These are phyloP conservation scores for Steinernema hermaphroditum DNA, from an alignment of 2,888 invertebrate species.

Conservation along the genomic window DNA sequence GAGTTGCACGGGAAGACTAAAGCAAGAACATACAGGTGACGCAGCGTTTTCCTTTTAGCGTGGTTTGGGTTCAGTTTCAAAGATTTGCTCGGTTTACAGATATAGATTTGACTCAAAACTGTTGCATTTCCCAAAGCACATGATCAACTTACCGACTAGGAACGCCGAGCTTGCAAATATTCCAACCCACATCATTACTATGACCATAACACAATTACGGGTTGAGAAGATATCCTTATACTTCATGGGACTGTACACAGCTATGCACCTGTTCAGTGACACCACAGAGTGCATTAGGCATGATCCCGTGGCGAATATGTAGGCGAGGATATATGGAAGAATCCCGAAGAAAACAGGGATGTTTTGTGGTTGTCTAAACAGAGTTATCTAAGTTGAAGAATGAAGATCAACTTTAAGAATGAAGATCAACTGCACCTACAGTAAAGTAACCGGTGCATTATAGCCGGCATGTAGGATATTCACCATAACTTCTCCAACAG, in stretches of 20 bases:
- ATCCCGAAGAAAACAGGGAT: neutral
- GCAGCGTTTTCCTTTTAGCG: too few relatives aligned
- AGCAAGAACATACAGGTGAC: too few relatives aligned
- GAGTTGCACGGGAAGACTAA: constrained; percentile 11
- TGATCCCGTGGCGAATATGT: constrained; percentile 11
- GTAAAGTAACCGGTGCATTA: constrained; percentile 6
- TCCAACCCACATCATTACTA: neutral
- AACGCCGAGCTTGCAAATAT: neutral
- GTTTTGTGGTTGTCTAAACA: neutral
- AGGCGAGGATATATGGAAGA: neutral
- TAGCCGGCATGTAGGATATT: constrained; percentile 1
- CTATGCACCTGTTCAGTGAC: constrained; percentile 13
- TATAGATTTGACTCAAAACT: too few relatives aligned
- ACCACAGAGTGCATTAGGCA: constrained; percentile 22
- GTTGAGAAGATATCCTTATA: constrained; percentile 1
- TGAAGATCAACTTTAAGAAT: too few relatives aligned
- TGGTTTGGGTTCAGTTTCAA: too few relatives aligned
- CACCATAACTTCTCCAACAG: neutral
- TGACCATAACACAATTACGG: neutral
- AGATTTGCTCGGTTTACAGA: too few relatives aligned
- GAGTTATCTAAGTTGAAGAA: too few relatives aligned
- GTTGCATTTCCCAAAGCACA: too few relatives aligned
- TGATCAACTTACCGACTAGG: neutral
- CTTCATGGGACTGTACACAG: constrained; percentile 1
- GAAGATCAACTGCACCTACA: neutral